phyloP scores from a whole-genome alignment of 2,888 invertebrate species.

The Chymomyza amoena region DNA sequence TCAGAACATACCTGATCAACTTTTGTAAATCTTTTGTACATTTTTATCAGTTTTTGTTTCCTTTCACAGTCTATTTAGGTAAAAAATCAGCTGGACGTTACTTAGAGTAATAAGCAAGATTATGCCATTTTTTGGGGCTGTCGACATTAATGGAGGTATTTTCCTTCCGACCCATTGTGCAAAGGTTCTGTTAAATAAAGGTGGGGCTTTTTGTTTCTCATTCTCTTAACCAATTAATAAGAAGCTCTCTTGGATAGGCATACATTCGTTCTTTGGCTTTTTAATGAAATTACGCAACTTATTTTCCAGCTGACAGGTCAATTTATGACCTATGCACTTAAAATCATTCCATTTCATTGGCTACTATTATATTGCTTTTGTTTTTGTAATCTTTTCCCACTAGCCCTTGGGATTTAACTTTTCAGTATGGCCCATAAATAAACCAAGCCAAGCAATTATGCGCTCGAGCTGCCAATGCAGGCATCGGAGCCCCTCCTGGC shows the following conservation, averaged over 20 bases:
- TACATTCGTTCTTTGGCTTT: constrained; percentile 14
- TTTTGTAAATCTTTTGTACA: no score
- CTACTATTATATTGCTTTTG: constrained; percentile 15
- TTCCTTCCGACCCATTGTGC: no score
- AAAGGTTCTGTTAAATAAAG: no score
- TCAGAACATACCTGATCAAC: no score
- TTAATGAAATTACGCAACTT: constrained; percentile 62
- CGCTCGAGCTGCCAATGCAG: constrained; percentile 65
- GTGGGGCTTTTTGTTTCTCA: neutral
- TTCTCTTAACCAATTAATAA: constrained; percentile 39
- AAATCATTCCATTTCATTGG: constrained; percentile 41
- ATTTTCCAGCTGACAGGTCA: constrained; percentile 62
- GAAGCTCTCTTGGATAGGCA: constrained; percentile 7
- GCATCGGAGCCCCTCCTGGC: constrained; percentile 40
- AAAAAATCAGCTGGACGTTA: no score
- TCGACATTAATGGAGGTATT: no score
- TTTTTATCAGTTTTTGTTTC: no score
- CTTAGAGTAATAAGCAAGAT: no score
- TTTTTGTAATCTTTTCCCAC: neutral
- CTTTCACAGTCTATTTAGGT: no score
- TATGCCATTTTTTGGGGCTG: no score
- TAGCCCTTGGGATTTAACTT: neutral
- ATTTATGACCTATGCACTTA: constrained; percentile 51
- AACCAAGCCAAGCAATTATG: constrained; percentile 55
- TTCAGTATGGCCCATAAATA: neutral